These are phyloP conservation scores for Pemphigus obesinymphae DNA, from an alignment of 1,140 invertebrate genomes.

Conservation along the genomic window DNA sequence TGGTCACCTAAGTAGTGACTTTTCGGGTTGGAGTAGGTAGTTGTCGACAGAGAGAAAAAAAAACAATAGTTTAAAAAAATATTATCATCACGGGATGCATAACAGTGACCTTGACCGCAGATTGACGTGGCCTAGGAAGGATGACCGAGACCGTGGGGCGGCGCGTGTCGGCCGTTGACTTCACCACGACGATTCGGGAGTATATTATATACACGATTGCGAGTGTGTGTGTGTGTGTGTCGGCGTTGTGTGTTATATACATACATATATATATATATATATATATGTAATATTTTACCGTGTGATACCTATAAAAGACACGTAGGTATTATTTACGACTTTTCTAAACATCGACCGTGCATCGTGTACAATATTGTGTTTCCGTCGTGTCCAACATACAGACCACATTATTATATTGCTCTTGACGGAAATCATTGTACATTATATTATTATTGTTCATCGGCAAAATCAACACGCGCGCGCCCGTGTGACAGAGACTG, in stretches of 20 bases:
- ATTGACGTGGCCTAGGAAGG: slow-evolving; percentile 34
- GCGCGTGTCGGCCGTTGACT: slow-evolving; percentile 33
- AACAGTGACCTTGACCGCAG: slow-evolving; percentile 36
- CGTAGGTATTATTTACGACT: neutral
- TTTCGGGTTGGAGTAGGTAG: too few relatives aligned
- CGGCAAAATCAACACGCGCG: neutral
- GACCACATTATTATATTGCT: too few relatives aligned
- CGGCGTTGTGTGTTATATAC: neutral
- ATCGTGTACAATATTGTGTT: too few relatives aligned
- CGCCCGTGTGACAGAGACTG: too few relatives aligned
- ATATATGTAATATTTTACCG: neutral
- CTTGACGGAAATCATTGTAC: too few relatives aligned
- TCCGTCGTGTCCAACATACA: too few relatives aligned
- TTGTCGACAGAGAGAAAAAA: neutral
- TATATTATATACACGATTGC: neutral
- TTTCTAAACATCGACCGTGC: too few relatives aligned
- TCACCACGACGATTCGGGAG: slow-evolving; percentile 8
- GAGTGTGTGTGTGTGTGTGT: neutral
- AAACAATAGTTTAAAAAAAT: neutral
- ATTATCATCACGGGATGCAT: neutral
- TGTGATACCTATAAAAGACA: neutral
- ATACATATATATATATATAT: neutral
- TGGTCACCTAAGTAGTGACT: too few relatives aligned
- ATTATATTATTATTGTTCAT: too few relatives aligned
- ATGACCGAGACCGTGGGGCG: slow-evolving; percentile 39